Conservation (phyloP, 2,113 vertebrate species). For the Thamnaconus septentrionalis region DNA sequence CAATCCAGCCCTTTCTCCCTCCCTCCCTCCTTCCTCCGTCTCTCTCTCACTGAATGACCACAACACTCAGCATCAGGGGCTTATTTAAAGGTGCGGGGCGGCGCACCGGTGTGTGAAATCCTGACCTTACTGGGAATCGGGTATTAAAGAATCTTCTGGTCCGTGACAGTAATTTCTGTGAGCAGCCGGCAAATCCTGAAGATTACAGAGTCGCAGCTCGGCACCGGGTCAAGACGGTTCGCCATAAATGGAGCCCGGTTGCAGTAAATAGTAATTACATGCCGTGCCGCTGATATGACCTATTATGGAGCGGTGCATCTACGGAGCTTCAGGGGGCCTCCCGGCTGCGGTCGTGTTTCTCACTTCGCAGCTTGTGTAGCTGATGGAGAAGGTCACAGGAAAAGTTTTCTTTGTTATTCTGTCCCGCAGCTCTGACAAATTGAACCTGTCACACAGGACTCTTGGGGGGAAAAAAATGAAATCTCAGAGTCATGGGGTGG, state of each 20-base stretch:
- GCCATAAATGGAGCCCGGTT: conserved; percentile 59
- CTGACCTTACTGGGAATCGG: conserved; percentile 52
- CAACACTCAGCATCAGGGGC: conserved; percentile 14
- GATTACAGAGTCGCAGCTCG: conserved; percentile 48
- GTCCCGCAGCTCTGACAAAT: neutral
- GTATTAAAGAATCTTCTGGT: conserved; percentile 56
- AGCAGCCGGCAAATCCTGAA: conserved; percentile 43
- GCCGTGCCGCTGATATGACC: conserved; percentile 38
- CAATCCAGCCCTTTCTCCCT: conserved; percentile 1
- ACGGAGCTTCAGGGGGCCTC: too few relatives aligned
- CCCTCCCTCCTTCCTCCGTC: neutral
- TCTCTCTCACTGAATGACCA: neutral
- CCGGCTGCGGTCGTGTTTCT: too few relatives aligned
- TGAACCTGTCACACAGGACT: too few relatives aligned
- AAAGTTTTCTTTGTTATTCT: neutral
- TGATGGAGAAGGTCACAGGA: too few relatives aligned
- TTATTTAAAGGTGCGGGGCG: conserved; percentile 22
- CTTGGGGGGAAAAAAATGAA: too few relatives aligned
- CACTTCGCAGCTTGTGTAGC: too few relatives aligned
- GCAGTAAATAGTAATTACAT: conserved; percentile 63
- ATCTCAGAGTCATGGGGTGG: too few relatives aligned
- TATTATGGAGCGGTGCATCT: conserved; percentile 41
- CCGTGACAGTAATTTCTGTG: conserved; percentile 52
- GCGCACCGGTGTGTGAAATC: conserved; percentile 43
- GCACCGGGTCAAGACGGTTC: conserved; percentile 37